phyloP scores from a whole-genome alignment of 2,113 vertebrate genomes.

The Thinocorus orbignyianus region DNA sequence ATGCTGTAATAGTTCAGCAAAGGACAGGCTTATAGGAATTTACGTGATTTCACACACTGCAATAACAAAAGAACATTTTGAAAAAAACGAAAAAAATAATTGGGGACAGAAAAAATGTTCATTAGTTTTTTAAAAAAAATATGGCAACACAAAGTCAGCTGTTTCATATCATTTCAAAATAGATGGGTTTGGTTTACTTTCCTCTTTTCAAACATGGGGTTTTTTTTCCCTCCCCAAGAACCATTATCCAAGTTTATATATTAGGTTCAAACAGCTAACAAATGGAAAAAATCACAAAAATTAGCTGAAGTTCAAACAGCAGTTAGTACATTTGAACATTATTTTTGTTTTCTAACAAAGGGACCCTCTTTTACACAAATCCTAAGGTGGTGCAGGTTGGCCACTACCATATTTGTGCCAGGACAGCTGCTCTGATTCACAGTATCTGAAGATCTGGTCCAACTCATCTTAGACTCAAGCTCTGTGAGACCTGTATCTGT shows the following conservation, averaged over 20 bases:
- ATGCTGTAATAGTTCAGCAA: background rate
- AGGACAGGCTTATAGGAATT: background rate
- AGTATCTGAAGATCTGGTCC: background rate
- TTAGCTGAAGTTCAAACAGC: background rate
- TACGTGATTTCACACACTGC: background rate
- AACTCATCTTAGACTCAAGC: background rate
- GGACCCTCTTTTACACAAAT: background rate
- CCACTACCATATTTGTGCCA: background rate
- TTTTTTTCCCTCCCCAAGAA: background rate
- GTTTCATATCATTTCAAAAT: conserved; percentile 25
- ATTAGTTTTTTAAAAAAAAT: background rate
- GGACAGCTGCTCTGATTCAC: background rate
- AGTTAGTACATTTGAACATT: background rate
- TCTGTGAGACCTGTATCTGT: background rate
- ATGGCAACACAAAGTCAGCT: conserved; percentile 33
- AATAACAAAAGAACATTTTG: conserved; percentile 18
- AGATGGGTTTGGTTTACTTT: background rate
- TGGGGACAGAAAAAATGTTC: background rate
- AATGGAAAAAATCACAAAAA: background rate
- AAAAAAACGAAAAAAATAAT: background rate
- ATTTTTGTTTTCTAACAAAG: background rate
- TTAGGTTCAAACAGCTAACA: background rate
- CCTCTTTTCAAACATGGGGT: conserved; percentile 11
- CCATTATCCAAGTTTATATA: background rate
- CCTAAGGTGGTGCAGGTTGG: background rate